Evolutionary conservation across 2,113 vertebrate genomes (phyloP).

Genomic region (Anolis sagrei): DNA sequence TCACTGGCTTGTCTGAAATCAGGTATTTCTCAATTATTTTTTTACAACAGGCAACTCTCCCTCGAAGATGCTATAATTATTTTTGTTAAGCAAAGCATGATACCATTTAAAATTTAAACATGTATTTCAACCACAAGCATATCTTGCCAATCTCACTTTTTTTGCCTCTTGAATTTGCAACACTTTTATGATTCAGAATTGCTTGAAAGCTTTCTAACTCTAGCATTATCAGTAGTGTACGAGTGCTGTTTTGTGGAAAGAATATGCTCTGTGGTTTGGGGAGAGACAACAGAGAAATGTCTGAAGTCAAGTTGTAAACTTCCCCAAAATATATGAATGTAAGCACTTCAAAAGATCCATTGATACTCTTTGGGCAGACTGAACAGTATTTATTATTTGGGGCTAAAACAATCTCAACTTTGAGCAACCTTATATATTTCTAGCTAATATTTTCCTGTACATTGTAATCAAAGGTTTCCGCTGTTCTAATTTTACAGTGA

Average conservation of each 20-base stretch:
- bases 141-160: conserved; percentile 35
- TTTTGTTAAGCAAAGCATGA: conserved; percentile 53
- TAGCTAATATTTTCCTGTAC: conserved; percentile 27
- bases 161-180: conserved; percentile 44
- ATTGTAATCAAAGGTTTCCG: conserved; percentile 41
- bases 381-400: conserved; percentile 21
- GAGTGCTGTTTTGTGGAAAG: background rate
- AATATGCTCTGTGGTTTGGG: background rate
- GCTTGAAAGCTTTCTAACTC: conserved; percentile 31
- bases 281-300: conserved; percentile 12
- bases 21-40: conserved; percentile 3
- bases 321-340: conserved; percentile 26
- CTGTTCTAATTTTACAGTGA: background rate
- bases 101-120: conserved; percentile 45
- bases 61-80: conserved; percentile 45
- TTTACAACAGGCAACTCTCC: conserved; percentile 35
- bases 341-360: conserved; percentile 18
- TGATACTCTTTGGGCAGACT: background rate
- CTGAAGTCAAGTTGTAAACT: conserved; percentile 37
- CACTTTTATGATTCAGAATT: conserved; percentile 47
- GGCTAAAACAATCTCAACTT: background rate
- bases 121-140: conserved; percentile 17
- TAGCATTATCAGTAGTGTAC: background rate
- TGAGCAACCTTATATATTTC: conserved; percentile 3
- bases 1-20: conserved; percentile 6